A percentile compares a stretch with the other conserved stretches of the same genome.
Evolutionary conservation across 2,888 invertebrate genomes (phyloP).

Genomic region (Ctenicera cuprea): DNA sequence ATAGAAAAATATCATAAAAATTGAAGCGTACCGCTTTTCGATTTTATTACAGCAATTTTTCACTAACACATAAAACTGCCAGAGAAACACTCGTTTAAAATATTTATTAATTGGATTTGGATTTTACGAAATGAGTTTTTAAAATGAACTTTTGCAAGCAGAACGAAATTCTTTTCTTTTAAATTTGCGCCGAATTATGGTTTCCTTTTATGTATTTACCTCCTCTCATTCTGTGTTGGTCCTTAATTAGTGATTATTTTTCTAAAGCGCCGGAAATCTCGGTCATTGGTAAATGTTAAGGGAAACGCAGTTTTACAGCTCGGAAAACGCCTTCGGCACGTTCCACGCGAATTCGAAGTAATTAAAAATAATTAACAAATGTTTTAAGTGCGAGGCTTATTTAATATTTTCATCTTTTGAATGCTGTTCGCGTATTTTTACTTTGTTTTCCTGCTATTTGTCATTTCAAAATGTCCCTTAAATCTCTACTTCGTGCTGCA

Average conservation of each 20-base stretch:
- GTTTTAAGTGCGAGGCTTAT: conserved; percentile 26
- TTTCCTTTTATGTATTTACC: conserved; percentile 2
- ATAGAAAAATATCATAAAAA: conserved; percentile 29
- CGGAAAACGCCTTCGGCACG: not conserved
- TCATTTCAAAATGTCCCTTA: not conserved
- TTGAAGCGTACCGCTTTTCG: conserved; percentile 18
- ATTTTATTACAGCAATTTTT: conserved; percentile 26
- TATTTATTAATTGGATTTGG: conserved; percentile 21
- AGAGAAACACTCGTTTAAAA: conserved; percentile 7
- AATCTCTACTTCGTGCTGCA: not conserved
- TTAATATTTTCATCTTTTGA: conserved; percentile 12
- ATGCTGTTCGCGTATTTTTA: not conserved
- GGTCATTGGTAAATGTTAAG: conserved; percentile 6
- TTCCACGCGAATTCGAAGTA: conserved; percentile 26
- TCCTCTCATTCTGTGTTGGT: conserved; percentile 4
- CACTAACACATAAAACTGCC: conserved; percentile 15
- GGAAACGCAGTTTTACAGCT: conserved; percentile 8
- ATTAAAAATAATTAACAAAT: conserved; percentile 42
- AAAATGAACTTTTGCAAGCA: not conserved
- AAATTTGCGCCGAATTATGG: not conserved
- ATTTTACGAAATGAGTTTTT: not conserved
- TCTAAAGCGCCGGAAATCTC: conserved; percentile 19
- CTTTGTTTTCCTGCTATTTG: not conserved
- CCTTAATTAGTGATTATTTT: conserved; percentile 25
- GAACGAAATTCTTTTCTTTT: not conserved